Conservation (phyloP, 2,888 invertebrate genomes). For the Meteorus colon region DNA sequence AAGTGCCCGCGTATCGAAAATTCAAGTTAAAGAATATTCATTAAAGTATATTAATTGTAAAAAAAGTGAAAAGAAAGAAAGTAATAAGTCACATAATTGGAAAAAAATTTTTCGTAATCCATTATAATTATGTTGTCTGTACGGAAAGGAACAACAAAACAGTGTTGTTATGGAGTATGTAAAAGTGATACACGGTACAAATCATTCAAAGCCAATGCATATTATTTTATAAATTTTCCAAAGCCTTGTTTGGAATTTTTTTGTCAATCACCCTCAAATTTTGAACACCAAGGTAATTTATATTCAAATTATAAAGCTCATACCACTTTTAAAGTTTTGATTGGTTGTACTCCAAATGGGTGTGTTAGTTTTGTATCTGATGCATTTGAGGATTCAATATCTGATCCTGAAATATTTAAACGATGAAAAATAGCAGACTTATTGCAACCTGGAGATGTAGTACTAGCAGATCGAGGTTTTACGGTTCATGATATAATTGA, state of each 20-base stretch:
- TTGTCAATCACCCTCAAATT: conserved; percentile 52
- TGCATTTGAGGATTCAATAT: conserved; percentile 53
- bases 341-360: conserved; percentile 52
- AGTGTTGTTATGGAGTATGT: conserved; percentile 41
- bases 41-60: too few relatives aligned
- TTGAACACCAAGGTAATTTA: conserved; percentile 55
- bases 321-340: conserved; percentile 53
- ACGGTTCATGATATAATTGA: conserved; percentile 51
- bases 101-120: conserved; percentile 12
- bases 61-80: not conserved
- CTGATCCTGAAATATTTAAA: conserved; percentile 34
- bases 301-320: conserved; percentile 54
- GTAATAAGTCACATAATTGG: conserved; percentile 1
- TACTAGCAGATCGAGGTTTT: conserved; percentile 50
- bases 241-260: conserved; percentile 54
- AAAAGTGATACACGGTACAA: conserved; percentile 41
- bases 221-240: conserved; percentile 46
- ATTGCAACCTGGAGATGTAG: too few relatives aligned
- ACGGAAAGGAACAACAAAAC: conserved; percentile 38
- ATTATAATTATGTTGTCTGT: conserved; percentile 13
- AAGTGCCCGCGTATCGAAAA: too few relatives aligned
- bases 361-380: conserved; percentile 54
- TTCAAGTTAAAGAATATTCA: too few relatives aligned
- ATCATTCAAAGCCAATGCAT: conserved; percentile 38
- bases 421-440: too few relatives aligned